Evolutionary conservation across 2,113 vertebrate genomes (phyloP).

Genomic region (Neotoma lepida): DNA sequence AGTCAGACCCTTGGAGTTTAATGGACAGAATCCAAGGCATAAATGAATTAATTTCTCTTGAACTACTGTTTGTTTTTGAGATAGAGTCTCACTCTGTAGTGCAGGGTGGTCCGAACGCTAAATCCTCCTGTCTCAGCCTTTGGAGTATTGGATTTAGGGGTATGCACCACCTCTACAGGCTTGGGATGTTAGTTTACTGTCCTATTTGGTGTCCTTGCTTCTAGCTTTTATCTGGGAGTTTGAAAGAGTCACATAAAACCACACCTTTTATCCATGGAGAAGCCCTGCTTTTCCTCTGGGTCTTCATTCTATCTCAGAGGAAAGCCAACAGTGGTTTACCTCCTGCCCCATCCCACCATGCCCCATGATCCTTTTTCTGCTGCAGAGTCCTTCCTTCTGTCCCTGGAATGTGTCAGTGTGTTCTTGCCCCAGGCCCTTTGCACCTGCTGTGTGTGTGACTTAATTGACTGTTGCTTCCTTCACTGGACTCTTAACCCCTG

Average conservation of each 20-base stretch:
- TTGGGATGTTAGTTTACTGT: slow-evolving; percentile 13
- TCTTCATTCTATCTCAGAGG: neutral
- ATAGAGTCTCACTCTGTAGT: neutral
- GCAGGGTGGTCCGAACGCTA: neutral
- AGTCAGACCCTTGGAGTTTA: neutral
- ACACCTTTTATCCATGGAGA: neutral
- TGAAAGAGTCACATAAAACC: neutral
- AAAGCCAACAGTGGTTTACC: neutral
- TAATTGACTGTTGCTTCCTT: neutral
- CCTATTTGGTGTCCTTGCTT: neutral
- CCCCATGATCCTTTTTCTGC: neutral
- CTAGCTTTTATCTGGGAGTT: neutral
- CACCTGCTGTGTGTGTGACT: neutral
- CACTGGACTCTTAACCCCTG: neutral
- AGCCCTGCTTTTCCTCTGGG: neutral
- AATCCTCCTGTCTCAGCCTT: neutral
- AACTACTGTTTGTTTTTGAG: neutral
- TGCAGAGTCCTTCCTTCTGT: neutral
- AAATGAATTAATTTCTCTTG: slow-evolving; percentile 1
- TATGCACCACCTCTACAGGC: no score
- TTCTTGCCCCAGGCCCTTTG: slow-evolving; percentile 58
- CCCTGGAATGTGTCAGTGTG: neutral
- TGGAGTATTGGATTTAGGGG: neutral
- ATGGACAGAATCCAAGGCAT: slow-evolving; percentile 26
- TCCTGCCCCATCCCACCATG: neutral